phyloP scores from a whole-genome alignment of 2,113 vertebrate genomes.

The Aspidoscelis tigris region DNA sequence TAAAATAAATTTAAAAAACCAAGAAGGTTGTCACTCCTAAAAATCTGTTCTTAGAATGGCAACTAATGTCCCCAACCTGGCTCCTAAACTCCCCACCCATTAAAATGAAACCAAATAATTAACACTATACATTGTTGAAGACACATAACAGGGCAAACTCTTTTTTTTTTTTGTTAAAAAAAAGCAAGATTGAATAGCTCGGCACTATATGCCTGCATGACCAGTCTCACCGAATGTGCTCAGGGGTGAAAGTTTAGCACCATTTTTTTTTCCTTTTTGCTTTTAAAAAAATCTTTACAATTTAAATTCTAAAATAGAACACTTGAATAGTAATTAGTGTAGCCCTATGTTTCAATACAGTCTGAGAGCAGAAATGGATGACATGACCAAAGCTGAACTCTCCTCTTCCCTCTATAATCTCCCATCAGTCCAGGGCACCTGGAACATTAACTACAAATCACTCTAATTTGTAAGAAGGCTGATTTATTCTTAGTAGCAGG shows the following conservation, averaged over 20 bases:
- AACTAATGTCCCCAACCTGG: constrained; percentile 62
- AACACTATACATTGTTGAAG: constrained; percentile 73
- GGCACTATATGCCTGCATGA: constrained; percentile 77
- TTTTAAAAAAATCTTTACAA: constrained; percentile 77
- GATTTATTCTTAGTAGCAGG: constrained; percentile 75
- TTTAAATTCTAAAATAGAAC: constrained; percentile 82
- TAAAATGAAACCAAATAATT: constrained; percentile 72
- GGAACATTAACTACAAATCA: constrained; percentile 68
- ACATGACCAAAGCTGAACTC: constrained; percentile 69
- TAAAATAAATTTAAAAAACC: constrained; percentile 44
- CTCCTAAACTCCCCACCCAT: constrained; percentile 63
- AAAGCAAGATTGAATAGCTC: constrained; percentile 65
- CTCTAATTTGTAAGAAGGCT: constrained; percentile 62
- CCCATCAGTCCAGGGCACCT: constrained; percentile 69
- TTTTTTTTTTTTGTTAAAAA: constrained; percentile 41
- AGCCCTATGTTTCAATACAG: constrained; percentile 83
- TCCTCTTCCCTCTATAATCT: constrained; percentile 48
- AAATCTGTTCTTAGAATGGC: constrained; percentile 76
- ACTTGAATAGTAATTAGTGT: constrained; percentile 79
- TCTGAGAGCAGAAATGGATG: constrained; percentile 76
- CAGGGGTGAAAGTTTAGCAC: constrained; percentile 83
- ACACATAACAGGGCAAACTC: constrained; percentile 77
- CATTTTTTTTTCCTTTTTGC: constrained; percentile 71
- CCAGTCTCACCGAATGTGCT: constrained; percentile 81
- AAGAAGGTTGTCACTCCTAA: constrained; percentile 69